These are phyloP conservation scores for Tuta absoluta DNA, from an alignment of 2,888 invertebrate species.

Conservation along the genomic window DNA sequence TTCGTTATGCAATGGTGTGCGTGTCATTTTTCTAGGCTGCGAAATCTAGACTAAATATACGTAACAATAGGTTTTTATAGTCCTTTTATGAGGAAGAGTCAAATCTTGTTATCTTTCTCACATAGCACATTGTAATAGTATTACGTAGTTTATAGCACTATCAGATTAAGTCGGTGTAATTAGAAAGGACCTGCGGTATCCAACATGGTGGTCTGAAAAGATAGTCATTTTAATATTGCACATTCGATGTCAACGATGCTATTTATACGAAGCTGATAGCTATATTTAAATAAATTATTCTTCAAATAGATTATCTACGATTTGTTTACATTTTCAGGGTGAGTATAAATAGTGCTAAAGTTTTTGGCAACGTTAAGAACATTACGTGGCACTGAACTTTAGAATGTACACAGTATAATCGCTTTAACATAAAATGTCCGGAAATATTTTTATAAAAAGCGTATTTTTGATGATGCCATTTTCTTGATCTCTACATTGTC, in stretches of 20 bases:
- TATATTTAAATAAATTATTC: neutral
- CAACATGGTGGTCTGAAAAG: conserved; percentile 1
- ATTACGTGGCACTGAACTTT: conserved; percentile 5
- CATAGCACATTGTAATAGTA: conserved; percentile 21
- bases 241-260: neutral
- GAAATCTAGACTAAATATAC: conserved; percentile 47
- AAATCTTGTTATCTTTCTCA: conserved; percentile 42
- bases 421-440: no score
- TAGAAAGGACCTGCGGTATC: conserved; percentile 1
- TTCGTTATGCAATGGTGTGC: conserved; percentile 26
- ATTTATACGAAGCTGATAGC: neutral
- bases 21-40: conserved; percentile 41
- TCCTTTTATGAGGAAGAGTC: conserved; percentile 43
- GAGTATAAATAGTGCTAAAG: neutral
- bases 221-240: conserved; percentile 19
- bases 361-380: neutral
- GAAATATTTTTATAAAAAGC: no score
- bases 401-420: neutral
- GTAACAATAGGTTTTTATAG: conserved; percentile 46
- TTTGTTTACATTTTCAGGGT: neutral
- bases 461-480: no score
- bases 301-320: neutral
- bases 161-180: conserved; percentile 19
- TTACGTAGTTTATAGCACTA: conserved; percentile 15
- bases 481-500: no score